These are phyloP conservation scores for Drosophila glabriapex DNA, from an alignment of 2,888 invertebrate species.

Conservation along the genomic window DNA sequence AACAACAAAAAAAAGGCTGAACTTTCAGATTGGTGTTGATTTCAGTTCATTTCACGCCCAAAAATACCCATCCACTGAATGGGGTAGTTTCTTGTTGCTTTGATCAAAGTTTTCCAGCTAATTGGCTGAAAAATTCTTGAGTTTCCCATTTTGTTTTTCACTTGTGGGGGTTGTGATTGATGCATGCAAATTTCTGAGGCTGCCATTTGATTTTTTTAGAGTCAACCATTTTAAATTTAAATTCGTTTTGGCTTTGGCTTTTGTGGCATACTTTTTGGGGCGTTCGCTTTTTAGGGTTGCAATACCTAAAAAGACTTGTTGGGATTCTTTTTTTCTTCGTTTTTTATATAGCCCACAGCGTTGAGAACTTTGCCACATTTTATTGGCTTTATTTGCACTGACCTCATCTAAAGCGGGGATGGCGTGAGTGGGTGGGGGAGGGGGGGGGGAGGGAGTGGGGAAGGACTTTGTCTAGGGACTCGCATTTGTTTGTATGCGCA, in stretches of 20 bases:
- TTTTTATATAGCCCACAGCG: constrained; percentile 32
- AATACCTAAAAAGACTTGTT: constrained; percentile 4
- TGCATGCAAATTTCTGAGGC: constrained; percentile 28
- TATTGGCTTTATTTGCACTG: constrained; percentile 63
- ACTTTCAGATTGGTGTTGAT: constrained; percentile 63
- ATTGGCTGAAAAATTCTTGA: constrained; percentile 48
- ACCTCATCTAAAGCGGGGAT: constrained; percentile 43
- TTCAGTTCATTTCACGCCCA: constrained; percentile 58
- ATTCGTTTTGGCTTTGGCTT: constrained; percentile 29
- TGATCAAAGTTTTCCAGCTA: constrained; percentile 60
- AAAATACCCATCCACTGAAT: constrained; percentile 7
- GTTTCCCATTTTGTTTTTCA: not conserved
- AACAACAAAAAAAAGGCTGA: constrained; percentile 51
- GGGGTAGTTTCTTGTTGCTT: constrained; percentile 47
- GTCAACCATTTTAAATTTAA: constrained; percentile 58
- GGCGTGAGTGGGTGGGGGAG: not conserved
- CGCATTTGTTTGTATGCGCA: constrained; percentile 67
- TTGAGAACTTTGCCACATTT: constrained; percentile 60
- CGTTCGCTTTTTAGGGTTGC: constrained; percentile 18
- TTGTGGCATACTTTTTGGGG: constrained; percentile 34
- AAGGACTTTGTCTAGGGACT: constrained; percentile 63
- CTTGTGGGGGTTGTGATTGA: constrained; percentile 9
- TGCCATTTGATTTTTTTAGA: constrained; percentile 53
- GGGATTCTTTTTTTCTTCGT: constrained; percentile 3
- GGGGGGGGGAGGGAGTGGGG: constrained; percentile 9